These are phyloP conservation scores for Perizoma affinitatum DNA, from an alignment of 2,888 invertebrate species.

Conservation along the genomic window DNA sequence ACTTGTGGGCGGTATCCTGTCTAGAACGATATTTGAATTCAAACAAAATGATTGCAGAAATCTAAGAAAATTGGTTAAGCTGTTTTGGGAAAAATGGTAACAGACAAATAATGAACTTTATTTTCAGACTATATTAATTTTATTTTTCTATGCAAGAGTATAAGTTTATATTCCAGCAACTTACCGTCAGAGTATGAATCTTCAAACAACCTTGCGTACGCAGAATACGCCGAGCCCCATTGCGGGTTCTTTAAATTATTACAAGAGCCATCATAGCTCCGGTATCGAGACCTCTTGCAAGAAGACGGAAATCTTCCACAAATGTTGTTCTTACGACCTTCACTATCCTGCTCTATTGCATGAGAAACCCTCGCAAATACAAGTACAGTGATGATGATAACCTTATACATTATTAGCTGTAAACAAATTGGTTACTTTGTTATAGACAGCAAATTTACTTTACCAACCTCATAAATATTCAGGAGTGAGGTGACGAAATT, in stretches of 20 bases:
- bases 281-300: conserved; percentile 15
- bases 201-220: conserved; percentile 14
- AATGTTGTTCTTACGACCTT: background rate
- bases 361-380: background rate
- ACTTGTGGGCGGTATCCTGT: too few relatives aligned
- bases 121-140: too few relatives aligned
- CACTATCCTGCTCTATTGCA: background rate
- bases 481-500: too few relatives aligned
- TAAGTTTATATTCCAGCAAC: background rate
- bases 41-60: too few relatives aligned
- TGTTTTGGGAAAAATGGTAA: too few relatives aligned
- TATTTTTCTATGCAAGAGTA: too few relatives aligned
- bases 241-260: conserved; percentile 19
- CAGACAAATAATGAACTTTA: too few relatives aligned
- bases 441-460: too few relatives aligned
- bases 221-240: conserved; percentile 15
- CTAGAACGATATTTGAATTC: too few relatives aligned
- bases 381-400: background rate
- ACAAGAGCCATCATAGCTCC: conserved; percentile 23
- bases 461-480: too few relatives aligned
- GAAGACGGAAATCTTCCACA: conserved; percentile 13
- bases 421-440: background rate
- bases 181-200: conserved; percentile 26
- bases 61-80: too few relatives aligned
- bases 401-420: conserved; percentile 11